Evolutionary conservation across 2,888 invertebrate species (phyloP).

Genomic region (Geophilus truncorum): DNA sequence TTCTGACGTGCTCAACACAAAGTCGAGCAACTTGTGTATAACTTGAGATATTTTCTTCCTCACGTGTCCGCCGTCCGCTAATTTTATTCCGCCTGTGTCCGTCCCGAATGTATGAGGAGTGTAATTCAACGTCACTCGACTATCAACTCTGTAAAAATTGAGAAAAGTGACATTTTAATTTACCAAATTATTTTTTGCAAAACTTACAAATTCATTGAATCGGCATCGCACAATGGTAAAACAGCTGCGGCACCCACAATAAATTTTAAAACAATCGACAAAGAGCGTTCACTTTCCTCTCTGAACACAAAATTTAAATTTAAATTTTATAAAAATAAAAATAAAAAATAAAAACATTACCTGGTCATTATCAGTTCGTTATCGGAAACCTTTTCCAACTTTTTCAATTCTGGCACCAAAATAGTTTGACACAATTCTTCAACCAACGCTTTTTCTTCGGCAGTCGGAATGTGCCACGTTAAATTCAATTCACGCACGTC

Average conservation of each 20-base stretch:
- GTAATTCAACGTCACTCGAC: constrained; percentile 43
- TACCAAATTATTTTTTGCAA: constrained; percentile 1
- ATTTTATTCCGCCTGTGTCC: background rate
- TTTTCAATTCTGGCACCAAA: constrained; percentile 60
- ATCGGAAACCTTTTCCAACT: constrained; percentile 55
- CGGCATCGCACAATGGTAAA: constrained; percentile 66
- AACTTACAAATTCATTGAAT: constrained; percentile 55
- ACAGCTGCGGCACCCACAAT: constrained; percentile 61
- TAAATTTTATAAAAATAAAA: constrained; percentile 41
- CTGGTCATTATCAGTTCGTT: constrained; percentile 54
- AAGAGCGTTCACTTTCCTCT: constrained; percentile 62
- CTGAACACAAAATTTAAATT: too few relatives aligned
- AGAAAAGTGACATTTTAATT: background rate
- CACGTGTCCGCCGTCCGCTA: background rate
- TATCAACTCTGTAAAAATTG: constrained; percentile 58
- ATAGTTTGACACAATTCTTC: constrained; percentile 56
- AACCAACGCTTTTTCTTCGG: constrained; percentile 62
- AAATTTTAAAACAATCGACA: constrained; percentile 63
- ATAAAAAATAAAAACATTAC: too few relatives aligned
- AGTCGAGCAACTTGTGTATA: background rate
- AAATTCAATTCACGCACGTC: constrained; percentile 61
- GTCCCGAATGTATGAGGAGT: background rate
- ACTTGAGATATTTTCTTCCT: background rate
- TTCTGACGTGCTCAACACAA: constrained; percentile 60
- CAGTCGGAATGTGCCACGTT: constrained; percentile 71